Base-by-base conservation (phyloP, 2,797 vertebrate species). In the Alauda arvensis region DNA sequence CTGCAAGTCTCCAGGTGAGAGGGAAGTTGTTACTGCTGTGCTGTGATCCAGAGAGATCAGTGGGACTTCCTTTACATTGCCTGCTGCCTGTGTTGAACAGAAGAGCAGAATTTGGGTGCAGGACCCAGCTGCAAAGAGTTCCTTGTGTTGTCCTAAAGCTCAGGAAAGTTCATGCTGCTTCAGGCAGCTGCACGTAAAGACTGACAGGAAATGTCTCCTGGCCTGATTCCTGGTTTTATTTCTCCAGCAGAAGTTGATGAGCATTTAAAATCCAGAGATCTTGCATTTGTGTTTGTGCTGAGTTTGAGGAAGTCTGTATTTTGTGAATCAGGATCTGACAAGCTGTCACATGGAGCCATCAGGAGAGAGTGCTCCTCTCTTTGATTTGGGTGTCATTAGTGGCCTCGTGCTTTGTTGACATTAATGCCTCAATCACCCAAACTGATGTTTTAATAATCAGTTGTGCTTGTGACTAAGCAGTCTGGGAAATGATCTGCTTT, bases 401-500 rank as follows among this genome's bases (percentile, higher is more conserved):
- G 67, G 43, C 23, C 43, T 82, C 70, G 82, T 65, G 69, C 33
- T 79, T 85, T 84, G 79, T 53, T 76, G 84, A 34, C 48, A 46
- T 83, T 52, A 92, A 52, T 1, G 25, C 63, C 33, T 88, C 87
- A 52, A 6, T 85, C 52, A 51, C 37, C 31, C 48, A 63, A 63
- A 67, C 0, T 55, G 59, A 3, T 83, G 65, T 59, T 88, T 91
- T 84, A 78, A 33, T 80, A 57, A 67, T 76, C 49, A 42, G 77
- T 62, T 93, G 56, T 78, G 49, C 70, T 83, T n/a, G 63, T 56
- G 69, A 67, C 67, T 57, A 65, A 62, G 34, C 49, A 80, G 40
- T 56, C 69, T 80, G 57, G 74, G 61, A 81, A 83, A 70, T 67
- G 1, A 39, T 60, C 53, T 78, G 49, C 74, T 95, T 67, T 76